phyloP scores from a whole-genome alignment of 37 sponge, comb jelly and placozoan genomes.

The Spongia lamella region DNA sequence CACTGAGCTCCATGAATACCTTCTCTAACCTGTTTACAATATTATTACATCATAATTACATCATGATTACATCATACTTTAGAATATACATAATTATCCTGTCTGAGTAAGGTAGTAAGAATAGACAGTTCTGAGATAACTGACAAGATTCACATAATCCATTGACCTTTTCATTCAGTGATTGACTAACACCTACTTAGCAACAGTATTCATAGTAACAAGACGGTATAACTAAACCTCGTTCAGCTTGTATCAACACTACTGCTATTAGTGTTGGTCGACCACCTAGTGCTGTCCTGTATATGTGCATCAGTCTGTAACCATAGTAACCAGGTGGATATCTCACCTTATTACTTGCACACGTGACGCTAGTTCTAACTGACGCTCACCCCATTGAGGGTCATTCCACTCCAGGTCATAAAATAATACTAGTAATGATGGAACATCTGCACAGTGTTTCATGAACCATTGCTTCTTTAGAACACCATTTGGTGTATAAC shows the following conservation, averaged over 20 bases:
- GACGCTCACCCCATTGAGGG: conserved; percentile 82
- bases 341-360: conserved; percentile 71
- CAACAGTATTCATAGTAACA: too few species aligned
- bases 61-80: conserved; percentile 23
- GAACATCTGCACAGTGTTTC: conserved; percentile 82
- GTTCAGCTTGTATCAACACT: conserved; percentile 70
- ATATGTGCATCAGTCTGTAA: neutral
- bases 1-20: conserved; percentile 61
- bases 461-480: conserved; percentile 78
- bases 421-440: conserved; percentile 86
- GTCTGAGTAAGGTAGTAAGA: conserved; percentile 69
- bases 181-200: neutral
- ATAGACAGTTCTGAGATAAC: conserved; percentile 58
- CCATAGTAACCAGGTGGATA: neutral
- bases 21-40: conserved; percentile 64
- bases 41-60: neutral
- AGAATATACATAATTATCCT: conserved; percentile 46
- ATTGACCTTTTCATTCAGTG: conserved; percentile 54
- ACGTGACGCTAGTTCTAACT: conserved; percentile 85
- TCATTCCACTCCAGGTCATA: conserved; percentile 95
- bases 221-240: too few species aligned
- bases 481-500: conserved; percentile 72
- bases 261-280: conserved; percentile 72
- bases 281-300: conserved; percentile 64
- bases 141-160: conserved; percentile 66